A percentile compares a stretch with the other conserved stretches of the same genome.
phyloP scores from a whole-genome alignment of 1,140 invertebrate species.

The Wasmannia auropunctata region DNA sequence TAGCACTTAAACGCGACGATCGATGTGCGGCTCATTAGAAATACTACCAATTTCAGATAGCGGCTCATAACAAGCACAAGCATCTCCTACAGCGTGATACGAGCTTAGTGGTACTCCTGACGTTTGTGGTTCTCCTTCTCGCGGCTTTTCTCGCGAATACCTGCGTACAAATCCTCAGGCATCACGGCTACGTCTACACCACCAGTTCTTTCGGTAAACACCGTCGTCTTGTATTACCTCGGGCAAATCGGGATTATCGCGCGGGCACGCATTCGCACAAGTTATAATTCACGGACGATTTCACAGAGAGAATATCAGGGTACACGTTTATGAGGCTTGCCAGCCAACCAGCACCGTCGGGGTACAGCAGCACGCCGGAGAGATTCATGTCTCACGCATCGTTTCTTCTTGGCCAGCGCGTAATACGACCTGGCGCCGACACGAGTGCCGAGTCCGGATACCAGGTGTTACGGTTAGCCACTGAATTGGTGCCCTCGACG shows the following conservation, averaged over 20 bases:
- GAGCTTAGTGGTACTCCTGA: slow-evolving; percentile 91
- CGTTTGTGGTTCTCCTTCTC: slow-evolving; percentile 90
- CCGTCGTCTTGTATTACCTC: slow-evolving; percentile 23
- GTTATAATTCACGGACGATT: slow-evolving; percentile 38
- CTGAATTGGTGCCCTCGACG: slow-evolving; percentile 94
- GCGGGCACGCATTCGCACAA: background rate
- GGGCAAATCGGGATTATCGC: background rate
- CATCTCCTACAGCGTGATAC: slow-evolving; percentile 92
- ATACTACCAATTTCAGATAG: slow-evolving; percentile 79
- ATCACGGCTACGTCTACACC: slow-evolving; percentile 90
- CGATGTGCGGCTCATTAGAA: background rate
- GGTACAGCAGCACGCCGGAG: slow-evolving; percentile 86
- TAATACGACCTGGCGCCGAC: slow-evolving; percentile 86
- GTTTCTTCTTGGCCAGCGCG: slow-evolving; percentile 90
- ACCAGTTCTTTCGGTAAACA: slow-evolving; percentile 94
- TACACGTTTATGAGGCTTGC: slow-evolving; percentile 89
- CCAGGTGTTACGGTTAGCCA: slow-evolving; percentile 91
- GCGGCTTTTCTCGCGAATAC: slow-evolving; percentile 92
- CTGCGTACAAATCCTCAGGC: slow-evolving; percentile 91
- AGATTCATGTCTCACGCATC: slow-evolving; percentile 90
- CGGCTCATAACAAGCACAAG: slow-evolving; percentile 90
- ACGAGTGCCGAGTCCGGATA: slow-evolving; percentile 89
- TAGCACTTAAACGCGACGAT: background rate
- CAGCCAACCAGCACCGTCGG: slow-evolving; percentile 84
- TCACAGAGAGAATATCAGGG: slow-evolving; percentile 89